These are phyloP conservation scores for Stenurella melanura DNA, from an alignment of 2,888 invertebrate genomes.

Conservation along the genomic window DNA sequence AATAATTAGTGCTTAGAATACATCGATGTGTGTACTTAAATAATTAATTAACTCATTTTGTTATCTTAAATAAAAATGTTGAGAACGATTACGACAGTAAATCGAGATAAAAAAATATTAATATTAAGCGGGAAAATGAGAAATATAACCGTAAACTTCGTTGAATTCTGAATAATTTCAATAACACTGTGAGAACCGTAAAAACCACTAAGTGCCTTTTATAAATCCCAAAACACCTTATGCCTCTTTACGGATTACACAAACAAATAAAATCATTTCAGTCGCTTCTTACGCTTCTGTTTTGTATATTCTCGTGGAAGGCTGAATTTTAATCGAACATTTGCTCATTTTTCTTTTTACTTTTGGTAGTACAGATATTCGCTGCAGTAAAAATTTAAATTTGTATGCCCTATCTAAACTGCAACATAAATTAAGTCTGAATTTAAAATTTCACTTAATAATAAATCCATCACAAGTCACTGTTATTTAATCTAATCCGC, in stretches of 20 bases:
- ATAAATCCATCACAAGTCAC: constrained; percentile 35
- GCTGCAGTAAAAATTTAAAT: not conserved
- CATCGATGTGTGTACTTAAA: no score
- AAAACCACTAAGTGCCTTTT: constrained; percentile 1
- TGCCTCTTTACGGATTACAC: not conserved
- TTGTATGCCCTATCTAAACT: constrained; percentile 6
- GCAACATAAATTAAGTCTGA: constrained; percentile 28
- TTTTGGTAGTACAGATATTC: not conserved
- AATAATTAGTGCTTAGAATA: no score
- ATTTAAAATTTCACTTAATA: constrained; percentile 30
- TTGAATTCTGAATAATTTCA: not conserved
- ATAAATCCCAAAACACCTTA: not conserved
- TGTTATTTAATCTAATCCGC: constrained; percentile 25
- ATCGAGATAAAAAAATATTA: no score
- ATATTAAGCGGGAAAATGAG: not conserved
- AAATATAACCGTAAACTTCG: not conserved
- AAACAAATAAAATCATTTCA: not conserved
- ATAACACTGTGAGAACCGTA: not conserved
- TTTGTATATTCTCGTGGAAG: not conserved
- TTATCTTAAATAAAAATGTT: no score
- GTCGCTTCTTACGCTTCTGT: not conserved
- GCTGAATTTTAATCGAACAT: not conserved
- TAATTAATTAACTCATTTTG: no score
- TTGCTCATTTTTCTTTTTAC: constrained; percentile 1
- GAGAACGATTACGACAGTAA: no score